Conservation (phyloP, 1,140 invertebrate genomes). For the Formica selysi region DNA sequence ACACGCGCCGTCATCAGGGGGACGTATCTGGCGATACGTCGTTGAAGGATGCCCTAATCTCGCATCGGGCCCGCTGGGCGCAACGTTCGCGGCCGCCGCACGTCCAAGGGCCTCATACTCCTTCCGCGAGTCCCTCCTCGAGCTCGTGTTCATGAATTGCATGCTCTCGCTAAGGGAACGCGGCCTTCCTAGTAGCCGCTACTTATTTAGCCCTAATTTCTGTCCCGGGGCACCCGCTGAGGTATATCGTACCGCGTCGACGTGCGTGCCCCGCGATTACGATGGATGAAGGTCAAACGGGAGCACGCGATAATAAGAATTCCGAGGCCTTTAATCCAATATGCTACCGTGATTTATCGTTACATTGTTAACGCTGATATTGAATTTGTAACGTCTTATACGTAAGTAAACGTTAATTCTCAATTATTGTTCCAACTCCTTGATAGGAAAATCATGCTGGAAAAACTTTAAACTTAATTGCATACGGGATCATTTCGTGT, state of each 20-base stretch:
- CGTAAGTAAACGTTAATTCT: neutral
- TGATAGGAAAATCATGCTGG: no score
- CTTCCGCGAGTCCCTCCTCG: constrained; percentile 25
- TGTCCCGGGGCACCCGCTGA: constrained; percentile 59
- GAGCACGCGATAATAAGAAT: constrained; percentile 70
- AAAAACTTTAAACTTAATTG: neutral
- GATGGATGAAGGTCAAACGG: constrained; percentile 62
- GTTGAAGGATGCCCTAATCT: constrained; percentile 75
- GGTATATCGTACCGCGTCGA: constrained; percentile 28
- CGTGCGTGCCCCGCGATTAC: constrained; percentile 53
- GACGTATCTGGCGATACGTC: constrained; percentile 68
- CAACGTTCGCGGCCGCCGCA: constrained; percentile 66
- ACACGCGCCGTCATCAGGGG: constrained; percentile 65
- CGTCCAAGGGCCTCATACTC: constrained; percentile 25
- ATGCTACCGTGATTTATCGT: constrained; percentile 60
- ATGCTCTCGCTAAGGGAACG: constrained; percentile 55
- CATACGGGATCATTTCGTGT: neutral
- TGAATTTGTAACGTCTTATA: neutral
- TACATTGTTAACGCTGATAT: neutral
- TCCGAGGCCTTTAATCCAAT: constrained; percentile 57
- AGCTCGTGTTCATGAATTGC: constrained; percentile 66
- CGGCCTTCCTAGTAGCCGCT: constrained; percentile 71
- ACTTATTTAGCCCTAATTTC: constrained; percentile 73
- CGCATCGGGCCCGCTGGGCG: constrained; percentile 72
- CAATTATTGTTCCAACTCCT: neutral